Conservation (phyloP, 2,888 invertebrate genomes). For the Scaeva pyrastri region DNA sequence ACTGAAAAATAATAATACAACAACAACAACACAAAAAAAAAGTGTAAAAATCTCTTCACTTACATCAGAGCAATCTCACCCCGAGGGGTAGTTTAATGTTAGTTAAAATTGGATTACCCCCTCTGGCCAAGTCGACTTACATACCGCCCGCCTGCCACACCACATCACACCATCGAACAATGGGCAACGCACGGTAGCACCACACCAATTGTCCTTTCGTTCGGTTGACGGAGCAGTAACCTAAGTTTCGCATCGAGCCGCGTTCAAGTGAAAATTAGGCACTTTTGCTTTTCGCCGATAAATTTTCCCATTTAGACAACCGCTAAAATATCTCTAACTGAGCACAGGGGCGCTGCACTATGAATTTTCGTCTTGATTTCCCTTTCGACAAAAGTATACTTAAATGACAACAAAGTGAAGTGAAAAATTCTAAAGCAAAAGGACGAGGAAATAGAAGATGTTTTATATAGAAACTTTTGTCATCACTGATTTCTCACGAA, state of each 20-base stretch:
- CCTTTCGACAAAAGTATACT: background rate
- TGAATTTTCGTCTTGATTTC: background rate
- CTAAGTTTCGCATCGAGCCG: constrained; percentile 64
- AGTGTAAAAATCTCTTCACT: constrained; percentile 74
- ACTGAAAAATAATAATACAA: constrained; percentile 29
- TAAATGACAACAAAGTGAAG: background rate
- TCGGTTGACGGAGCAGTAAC: constrained; percentile 67
- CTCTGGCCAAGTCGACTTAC: constrained; percentile 2
- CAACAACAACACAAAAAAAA: constrained; percentile 42
- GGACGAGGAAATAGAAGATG: too few relatives aligned
- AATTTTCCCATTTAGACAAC: constrained; percentile 75
- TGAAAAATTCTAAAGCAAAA: too few relatives aligned
- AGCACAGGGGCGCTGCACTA: constrained; percentile 7
- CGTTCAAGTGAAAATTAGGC: constrained; percentile 75
- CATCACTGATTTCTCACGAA: too few relatives aligned
- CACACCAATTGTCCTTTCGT: background rate
- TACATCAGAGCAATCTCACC: constrained; percentile 59
- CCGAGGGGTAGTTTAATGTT: constrained; percentile 74
- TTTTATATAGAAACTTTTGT: too few relatives aligned
- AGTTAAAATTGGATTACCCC: constrained; percentile 76
- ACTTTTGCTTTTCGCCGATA: constrained; percentile 47
- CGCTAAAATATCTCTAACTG: constrained; percentile 62
- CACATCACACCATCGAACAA: background rate
- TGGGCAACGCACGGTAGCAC: background rate
- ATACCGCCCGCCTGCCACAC: background rate